phyloP scores from a whole-genome alignment of 2,888 invertebrate genomes.

The Caenorhabditis afra region DNA sequence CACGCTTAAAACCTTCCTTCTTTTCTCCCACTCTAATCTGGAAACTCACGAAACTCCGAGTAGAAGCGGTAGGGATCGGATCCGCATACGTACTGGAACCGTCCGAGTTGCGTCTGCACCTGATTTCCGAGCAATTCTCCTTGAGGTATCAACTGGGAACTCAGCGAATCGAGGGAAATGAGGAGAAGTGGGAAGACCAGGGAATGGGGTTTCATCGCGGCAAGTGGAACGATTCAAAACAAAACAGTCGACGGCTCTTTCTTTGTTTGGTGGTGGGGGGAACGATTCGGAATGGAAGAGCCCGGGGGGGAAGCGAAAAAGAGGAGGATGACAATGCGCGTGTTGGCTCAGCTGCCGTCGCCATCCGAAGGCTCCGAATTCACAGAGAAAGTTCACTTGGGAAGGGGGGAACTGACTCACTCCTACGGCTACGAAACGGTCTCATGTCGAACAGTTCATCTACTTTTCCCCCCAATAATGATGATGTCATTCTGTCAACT shows the following conservation, averaged over 20 bases:
- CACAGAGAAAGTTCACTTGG: not conserved
- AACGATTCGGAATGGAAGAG: no score
- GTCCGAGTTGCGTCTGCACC: not conserved
- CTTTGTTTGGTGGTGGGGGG: conserved; percentile 16
- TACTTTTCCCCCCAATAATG: no score
- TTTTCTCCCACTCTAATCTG: not conserved
- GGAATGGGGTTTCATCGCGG: conserved; percentile 38
- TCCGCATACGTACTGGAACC: conserved; percentile 61
- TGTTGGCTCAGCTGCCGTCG: conserved; percentile 31
- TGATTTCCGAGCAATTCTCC: conserved; percentile 20
- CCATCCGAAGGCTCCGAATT: not conserved
- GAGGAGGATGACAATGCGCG: conserved; percentile 23
- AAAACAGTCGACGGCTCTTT: not conserved
- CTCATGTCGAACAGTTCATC: no score
- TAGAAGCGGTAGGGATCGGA: conserved; percentile 60
- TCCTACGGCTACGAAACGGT: no score
- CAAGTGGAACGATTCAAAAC: conserved; percentile 5
- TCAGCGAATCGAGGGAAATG: conserved; percentile 6
- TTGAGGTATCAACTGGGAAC: conserved; percentile 29
- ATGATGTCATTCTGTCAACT: no score
- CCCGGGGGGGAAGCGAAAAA: no score
- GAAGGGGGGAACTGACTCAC: not conserved
- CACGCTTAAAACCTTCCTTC: conserved; percentile 56
- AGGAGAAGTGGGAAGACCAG: not conserved
- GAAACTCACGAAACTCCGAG: conserved; percentile 64